Conservation (phyloP, 2,797 vertebrate species). For the Carapus acus region DNA sequence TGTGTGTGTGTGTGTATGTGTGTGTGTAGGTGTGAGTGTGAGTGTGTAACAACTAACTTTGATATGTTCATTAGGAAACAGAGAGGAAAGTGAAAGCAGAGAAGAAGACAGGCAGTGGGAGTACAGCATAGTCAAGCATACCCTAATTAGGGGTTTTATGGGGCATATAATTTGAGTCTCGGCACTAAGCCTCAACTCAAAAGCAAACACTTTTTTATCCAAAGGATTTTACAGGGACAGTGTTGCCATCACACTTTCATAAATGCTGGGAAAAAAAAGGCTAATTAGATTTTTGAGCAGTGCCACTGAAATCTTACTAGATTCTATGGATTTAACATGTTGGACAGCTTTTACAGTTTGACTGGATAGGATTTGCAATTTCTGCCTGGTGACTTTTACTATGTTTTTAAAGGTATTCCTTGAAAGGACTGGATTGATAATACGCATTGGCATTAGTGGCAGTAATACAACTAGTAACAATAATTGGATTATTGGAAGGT, state of each 20-base stretch:
- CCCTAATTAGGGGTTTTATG: conserved; percentile 75
- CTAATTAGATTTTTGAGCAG: conserved; percentile 13
- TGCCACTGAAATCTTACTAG: conserved; percentile 3
- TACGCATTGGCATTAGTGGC: too few species aligned
- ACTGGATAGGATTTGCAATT: too few species aligned
- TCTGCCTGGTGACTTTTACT: too few species aligned
- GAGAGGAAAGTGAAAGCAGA: conserved; percentile 27
- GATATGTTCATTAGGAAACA: conserved; percentile 55
- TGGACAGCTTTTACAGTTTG: too few species aligned
- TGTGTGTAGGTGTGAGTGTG: background rate
- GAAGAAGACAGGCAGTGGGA: conserved; percentile 23
- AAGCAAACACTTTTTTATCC: conserved; percentile 53
- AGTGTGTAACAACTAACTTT: conserved; percentile 54
- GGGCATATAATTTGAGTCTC: conserved; percentile 72
- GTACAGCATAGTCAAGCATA: conserved; percentile 51
- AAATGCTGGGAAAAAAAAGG: conserved; percentile 13
- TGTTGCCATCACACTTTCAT: conserved; percentile 11
- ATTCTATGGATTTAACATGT: conserved; percentile 7
- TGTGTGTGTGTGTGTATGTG: conserved; percentile 7
- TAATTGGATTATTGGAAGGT: too few species aligned
- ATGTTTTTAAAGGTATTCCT: too few species aligned
- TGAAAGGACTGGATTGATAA: too few species aligned
- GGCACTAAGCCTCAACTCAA: conserved; percentile 62
- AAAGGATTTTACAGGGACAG: conserved; percentile 27
- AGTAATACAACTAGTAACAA: too few species aligned